These are phyloP conservation scores for Aselliscus stoliczkanus DNA, from an alignment of 2,797 vertebrate species.

Conservation along the genomic window DNA sequence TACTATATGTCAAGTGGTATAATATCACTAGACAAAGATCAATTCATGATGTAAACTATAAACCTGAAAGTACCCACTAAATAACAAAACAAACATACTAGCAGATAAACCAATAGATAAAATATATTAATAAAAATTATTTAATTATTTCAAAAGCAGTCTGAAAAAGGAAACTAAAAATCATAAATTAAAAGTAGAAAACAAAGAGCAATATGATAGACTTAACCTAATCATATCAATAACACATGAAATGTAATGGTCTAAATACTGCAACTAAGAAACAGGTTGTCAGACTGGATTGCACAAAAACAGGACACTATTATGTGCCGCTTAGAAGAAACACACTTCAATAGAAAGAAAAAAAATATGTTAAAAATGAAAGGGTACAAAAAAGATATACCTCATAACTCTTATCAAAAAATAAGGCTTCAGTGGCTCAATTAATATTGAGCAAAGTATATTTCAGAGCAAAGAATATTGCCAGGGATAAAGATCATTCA, in stretches of 20 bases:
- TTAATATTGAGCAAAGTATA: background rate
- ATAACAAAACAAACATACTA: background rate
- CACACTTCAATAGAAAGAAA: background rate
- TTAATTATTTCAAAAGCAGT: background rate
- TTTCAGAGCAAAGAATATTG: background rate
- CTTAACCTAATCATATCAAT: background rate
- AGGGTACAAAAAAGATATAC: background rate
- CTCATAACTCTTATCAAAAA: background rate
- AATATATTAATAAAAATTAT: background rate
- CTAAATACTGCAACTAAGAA: background rate
- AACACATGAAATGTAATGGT: background rate
- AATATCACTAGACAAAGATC: background rate
- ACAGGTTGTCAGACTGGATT: background rate
- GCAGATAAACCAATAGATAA: background rate
- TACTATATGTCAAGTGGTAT: background rate
- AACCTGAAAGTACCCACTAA: background rate
- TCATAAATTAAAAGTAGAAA: background rate
- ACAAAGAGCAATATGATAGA: background rate
- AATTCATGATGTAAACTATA: background rate
- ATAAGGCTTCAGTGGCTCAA: background rate
- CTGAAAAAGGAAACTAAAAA: background rate
- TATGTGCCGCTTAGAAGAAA: background rate
- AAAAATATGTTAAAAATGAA: background rate
- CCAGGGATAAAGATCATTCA: background rate
- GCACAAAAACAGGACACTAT: background rate